Evolutionary conservation across 1,140 invertebrate genomes (phyloP).

Genomic region (Lepidurus couesii): DNA sequence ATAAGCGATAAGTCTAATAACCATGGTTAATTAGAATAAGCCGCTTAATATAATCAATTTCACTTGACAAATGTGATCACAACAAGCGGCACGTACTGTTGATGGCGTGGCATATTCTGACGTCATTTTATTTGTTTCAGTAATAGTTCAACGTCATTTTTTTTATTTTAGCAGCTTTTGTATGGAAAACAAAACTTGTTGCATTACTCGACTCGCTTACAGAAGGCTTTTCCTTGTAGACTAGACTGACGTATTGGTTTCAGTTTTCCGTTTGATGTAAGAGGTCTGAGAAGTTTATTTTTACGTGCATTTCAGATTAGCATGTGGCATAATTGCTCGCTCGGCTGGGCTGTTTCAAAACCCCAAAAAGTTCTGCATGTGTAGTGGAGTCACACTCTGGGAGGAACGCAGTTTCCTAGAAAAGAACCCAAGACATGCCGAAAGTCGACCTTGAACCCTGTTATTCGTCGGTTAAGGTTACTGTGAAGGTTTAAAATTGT

Average conservation of each 20-base stretch:
- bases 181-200: too few relatives aligned
- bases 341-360: slow-evolving; percentile 76
- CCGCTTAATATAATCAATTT: too few relatives aligned
- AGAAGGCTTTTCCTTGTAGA: too few relatives aligned
- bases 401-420: slow-evolving; percentile 51
- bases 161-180: too few relatives aligned
- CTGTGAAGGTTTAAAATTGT: background rate
- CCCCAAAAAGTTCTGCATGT: slow-evolving; percentile 71
- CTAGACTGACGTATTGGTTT: background rate
- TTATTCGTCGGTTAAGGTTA: background rate
- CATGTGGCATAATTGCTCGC: slow-evolving; percentile 73
- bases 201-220: too few relatives aligned
- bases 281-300: background rate
- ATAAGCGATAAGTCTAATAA: too few relatives aligned
- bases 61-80: too few relatives aligned
- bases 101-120: too few relatives aligned
- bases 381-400: slow-evolving; percentile 73
- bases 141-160: too few relatives aligned
- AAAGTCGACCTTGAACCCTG: slow-evolving; percentile 8
- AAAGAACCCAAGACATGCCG: background rate
- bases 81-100: too few relatives aligned
- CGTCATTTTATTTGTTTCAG: too few relatives aligned
- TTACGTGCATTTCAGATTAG: slow-evolving; percentile 49
- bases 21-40: too few relatives aligned
- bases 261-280: background rate